Base-by-base conservation (phyloP, 2,888 invertebrate species). In the Aradus depressus region DNA sequence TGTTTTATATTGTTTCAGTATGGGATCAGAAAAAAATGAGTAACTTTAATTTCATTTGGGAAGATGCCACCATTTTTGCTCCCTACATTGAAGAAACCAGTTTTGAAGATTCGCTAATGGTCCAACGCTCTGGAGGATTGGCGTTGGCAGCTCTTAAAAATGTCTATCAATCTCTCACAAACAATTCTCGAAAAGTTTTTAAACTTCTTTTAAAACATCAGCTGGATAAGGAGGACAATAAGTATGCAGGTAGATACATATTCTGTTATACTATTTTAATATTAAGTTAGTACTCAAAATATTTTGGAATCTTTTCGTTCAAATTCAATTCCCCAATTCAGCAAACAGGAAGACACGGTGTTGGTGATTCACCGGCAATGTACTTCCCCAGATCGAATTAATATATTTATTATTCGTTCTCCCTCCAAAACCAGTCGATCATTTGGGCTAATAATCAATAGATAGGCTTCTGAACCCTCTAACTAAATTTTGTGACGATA, bases 31-130 rank as follows among this genome's bases (percentile, higher is more conserved):
- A 78, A 4, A 88, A 86, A 64, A 69, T 86, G 22, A 83, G 85
- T 61, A 80, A 84, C 62, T 90, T 83, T 61, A 89, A 87, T 63
- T 95, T 90, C 69, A 77, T 84, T 3, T 93, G 91, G 89, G 86
- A 84, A 77, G 90, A 95, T 65, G 80, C 80, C 3, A 90, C 92
- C 0, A 88, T 90, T 0, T 85, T 85, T 67, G 65, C 79, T 54
- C 81, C 87, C 0, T 96, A 96, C 64, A 70, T 71, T 0, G 81
- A 84, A 59, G 95, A 95, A 69, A 88, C 86, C 0, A 81, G 84
- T 0, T 88, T 79, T 61, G 88, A 92, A 67, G 85, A 82, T 64
- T 89, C 88, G 0, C 69, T 91, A 57, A 72, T 91, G 70, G 80
- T 87, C 0, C 84, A 87, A 61, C 80, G 83, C 57, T 80, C 84